Conservation (phyloP, 2,888 invertebrate genomes). For the Nomada ferruginata region DNA sequence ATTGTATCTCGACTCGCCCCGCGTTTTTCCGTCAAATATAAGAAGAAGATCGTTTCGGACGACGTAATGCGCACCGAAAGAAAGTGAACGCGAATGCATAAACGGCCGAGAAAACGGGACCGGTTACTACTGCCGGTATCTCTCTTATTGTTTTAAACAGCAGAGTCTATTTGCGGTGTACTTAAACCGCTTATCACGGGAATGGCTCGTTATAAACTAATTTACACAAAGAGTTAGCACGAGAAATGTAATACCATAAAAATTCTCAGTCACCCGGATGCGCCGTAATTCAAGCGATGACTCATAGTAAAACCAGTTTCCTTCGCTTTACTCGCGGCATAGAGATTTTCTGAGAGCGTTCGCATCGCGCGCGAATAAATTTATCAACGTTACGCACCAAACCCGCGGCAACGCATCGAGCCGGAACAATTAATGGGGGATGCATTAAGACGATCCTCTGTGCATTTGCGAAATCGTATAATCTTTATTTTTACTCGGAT, state of each 20-base stretch:
- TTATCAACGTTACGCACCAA: slow-evolving; percentile 35
- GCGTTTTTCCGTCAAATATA: background rate
- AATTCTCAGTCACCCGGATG: slow-evolving; percentile 53
- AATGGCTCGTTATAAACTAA: slow-evolving; percentile 45
- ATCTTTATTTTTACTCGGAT: background rate
- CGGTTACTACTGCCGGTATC: background rate
- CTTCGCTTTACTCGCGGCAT: slow-evolving; percentile 33
- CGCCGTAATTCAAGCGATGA: slow-evolving; percentile 50
- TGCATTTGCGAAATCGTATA: slow-evolving; percentile 11
- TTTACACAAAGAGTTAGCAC: slow-evolving; percentile 53
- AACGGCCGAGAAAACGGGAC: background rate
- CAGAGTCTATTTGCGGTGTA: slow-evolving; percentile 2
- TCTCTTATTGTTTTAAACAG: slow-evolving; percentile 10
- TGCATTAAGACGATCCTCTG: background rate
- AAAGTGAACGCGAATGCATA: background rate
- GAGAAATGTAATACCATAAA: slow-evolving; percentile 50
- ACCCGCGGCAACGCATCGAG: slow-evolving; percentile 6
- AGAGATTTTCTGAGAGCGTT: slow-evolving; percentile 47
- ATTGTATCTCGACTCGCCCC: background rate
- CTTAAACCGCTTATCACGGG: slow-evolving; percentile 30
- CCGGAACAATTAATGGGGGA: slow-evolving; percentile 14
- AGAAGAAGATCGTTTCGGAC: background rate
- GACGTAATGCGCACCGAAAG: background rate
- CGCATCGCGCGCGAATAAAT: slow-evolving; percentile 40
- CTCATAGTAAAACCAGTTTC: slow-evolving; percentile 57